Base-by-base conservation (phyloP, 2,888 invertebrate genomes). In the Stenurella melanura region DNA sequence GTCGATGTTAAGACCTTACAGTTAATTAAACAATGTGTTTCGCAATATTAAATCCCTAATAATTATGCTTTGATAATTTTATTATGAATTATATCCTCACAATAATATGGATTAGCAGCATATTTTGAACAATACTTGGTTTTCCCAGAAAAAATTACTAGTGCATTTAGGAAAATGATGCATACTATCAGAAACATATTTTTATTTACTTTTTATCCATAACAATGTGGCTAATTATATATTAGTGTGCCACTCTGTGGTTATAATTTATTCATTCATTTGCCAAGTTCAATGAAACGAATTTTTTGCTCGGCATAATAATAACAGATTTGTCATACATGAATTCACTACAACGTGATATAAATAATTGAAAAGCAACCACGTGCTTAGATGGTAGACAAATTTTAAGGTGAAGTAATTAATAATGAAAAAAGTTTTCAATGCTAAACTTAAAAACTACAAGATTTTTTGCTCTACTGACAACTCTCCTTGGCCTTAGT, bases 231-330 rank as follows among this genome's bases (percentile, higher is more conserved):
- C 26, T 18, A 21, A 26, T 60, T 60, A 12, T 63, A 9, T 63
- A 63, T 34, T 34, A 34, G 17, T 63, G 63, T 63, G 63, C 17
- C 63, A 63, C 12, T 63, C 15, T 63, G 63, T 38, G 63, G 63
- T 17, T 15, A 17, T 10, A 17, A 34, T 17, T 63, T 63, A 63
- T 63, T 63, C 15, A 63, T 34, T 63, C 17, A 34, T 63, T 34
- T 30, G 11, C 9, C 34, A 38, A 63, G n/a, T 63, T 63, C 63
- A 63, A 34, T 63, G 63, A 11, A 63, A 34, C 63, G 34, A 18
- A 19, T 63, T 63, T 63, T 63, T 63, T 63, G 30, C 11, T n/a
- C 17, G 12, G 63, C 63, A 63, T 63, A 38, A 38, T 26, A 63
- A 63, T 34, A 63, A 34, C 34, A 17, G 30, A 38, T 63, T 63